phyloP scores from a whole-genome alignment of 2,113 vertebrate species.

The Epinephelus cyanopodus region DNA sequence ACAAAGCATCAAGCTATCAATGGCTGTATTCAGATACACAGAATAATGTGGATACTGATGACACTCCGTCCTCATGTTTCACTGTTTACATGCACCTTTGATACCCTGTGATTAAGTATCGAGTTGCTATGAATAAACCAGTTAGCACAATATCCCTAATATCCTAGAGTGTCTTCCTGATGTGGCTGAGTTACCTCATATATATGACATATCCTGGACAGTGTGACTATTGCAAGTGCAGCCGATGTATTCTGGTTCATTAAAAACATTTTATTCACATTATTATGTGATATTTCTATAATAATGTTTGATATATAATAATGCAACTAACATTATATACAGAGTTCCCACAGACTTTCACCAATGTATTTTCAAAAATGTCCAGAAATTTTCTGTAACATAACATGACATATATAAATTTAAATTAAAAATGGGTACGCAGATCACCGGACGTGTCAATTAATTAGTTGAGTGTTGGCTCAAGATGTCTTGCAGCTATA shows the following conservation, averaged over 20 bases:
- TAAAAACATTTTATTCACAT: neutral
- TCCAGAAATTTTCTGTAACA: too few relatives aligned
- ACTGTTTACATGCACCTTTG: conserved; percentile 61
- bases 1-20: conserved; percentile 73
- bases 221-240: neutral
- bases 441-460: too few relatives aligned
- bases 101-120: conserved; percentile 59
- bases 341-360: too few relatives aligned
- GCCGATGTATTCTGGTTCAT: neutral
- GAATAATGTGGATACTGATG: conserved; percentile 66
- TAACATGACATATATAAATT: too few relatives aligned
- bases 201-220: too few relatives aligned
- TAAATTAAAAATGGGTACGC: too few relatives aligned
- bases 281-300: neutral
- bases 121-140: conserved; percentile 66
- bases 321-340: neutral
- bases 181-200: neutral
- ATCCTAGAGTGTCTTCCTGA: neutral
- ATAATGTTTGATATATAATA: neutral
- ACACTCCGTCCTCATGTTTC: conserved; percentile 68
- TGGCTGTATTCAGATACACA: conserved; percentile 59
- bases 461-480: too few relatives aligned
- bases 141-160: conserved; percentile 23
- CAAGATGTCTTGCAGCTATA: too few relatives aligned
- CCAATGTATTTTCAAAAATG: too few relatives aligned